Evolutionary conservation across 2,797 vertebrate genomes (phyloP), one percentile per base, ranked within the genome.

Genomic region (Crocodylus rhombifer): DNA sequence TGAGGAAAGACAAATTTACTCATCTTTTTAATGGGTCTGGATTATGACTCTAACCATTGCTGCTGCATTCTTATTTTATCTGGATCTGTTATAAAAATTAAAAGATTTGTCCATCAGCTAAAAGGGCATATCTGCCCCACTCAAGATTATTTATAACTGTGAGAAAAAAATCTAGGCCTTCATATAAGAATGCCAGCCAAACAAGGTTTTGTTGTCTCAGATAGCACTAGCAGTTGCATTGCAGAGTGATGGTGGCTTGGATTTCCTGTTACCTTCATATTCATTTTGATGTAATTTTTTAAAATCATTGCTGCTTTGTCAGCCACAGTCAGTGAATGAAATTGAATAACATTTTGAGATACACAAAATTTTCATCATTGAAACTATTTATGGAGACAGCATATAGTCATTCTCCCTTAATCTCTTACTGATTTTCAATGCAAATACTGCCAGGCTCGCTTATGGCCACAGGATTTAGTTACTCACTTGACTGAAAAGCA

Each of bases 401-500:
- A 87, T 85, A 82, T 62, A 95, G 80, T 94, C 84, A 84, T 94
- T 96, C 80, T 91, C 25, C 30, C n/a, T 36, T 96, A 97, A 97
- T 95, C 86, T 92, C 82, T 88, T 88, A 85, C 93, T 95, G 91
- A 96, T 98, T 97, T 96, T 93, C 96, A 94, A 93, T 96, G 97
- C 97, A 97, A 98, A 97, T 97, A 91, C 89, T 91, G 79, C 90
- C 94, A 97, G 92, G 76, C 91, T 91, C 65, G 76, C 92, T 97
- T 73, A 67, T 95, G 96, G 96, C 96, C 94, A 88, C 77, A 92
- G 92, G 87, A 97, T 97, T 97, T 97, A 97, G 95, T 97, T 97
- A 95, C 23, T 94, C 95, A 97, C 94, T 98, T 97, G 95, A 97
- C 97, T 97, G 96, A 97, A 97, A 98, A 95, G 95, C 96, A 96